Conservation (phyloP, 2,797 vertebrate genomes). For the Spinibarbus caldwelli region DNA sequence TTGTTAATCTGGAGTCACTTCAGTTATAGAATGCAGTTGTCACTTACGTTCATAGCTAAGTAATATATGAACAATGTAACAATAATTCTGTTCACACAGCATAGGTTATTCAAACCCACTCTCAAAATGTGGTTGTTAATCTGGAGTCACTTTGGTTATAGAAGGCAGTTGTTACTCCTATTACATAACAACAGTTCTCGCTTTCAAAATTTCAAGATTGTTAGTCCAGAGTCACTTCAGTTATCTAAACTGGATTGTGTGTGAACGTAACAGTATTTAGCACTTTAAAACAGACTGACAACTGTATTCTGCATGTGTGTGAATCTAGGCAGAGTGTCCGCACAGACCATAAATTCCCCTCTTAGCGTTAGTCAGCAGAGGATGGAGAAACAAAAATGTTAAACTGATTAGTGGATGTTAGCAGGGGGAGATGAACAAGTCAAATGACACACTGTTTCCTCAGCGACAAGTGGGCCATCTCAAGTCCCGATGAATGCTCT, state of each 20-base stretch:
- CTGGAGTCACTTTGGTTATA: not conserved
- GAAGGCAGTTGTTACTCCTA: not conserved
- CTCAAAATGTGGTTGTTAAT: not conserved
- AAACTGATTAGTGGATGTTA: constrained; percentile 62
- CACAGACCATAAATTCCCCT: not conserved
- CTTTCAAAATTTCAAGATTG: not conserved
- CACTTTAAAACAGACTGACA: not conserved
- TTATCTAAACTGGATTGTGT: not conserved
- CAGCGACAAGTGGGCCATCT: constrained; percentile 74
- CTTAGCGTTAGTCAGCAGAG: not conserved
- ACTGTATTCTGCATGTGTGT: not conserved
- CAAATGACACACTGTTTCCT: constrained; percentile 74
- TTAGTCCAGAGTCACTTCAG: not conserved
- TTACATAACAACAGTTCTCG: not conserved
- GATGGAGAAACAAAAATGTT: constrained; percentile 60
- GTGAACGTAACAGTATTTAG: not conserved
- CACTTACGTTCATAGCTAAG: too few relatives aligned
- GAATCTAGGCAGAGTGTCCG: not conserved
- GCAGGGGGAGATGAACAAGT: constrained; percentile 50
- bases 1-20: constrained; percentile 6
- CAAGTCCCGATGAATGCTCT: constrained; percentile 72
- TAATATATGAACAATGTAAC: not conserved
- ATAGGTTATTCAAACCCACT: not conserved
- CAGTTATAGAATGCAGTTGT: not conserved
- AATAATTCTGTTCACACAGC: not conserved